Percentiles rank a stretch among this genome's conserved stretches.
Evolutionary conservation across 2,888 invertebrate genomes (phyloP).

Genomic region (Clusia tigrina): DNA sequence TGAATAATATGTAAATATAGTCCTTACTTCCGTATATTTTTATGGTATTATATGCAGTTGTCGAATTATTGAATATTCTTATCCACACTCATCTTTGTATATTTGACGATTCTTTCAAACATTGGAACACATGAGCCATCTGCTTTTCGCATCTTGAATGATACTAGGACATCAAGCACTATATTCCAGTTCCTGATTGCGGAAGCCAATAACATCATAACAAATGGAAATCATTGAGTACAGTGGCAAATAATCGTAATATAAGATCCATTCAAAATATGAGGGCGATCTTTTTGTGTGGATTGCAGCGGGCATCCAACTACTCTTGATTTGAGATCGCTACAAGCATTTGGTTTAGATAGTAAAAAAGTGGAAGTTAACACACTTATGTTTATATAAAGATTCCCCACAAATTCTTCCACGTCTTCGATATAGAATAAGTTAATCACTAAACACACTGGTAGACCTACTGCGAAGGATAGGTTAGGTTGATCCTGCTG

Average conservation of each 20-base stretch:
- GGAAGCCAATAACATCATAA: slow-evolving; percentile 31
- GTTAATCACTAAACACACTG: slow-evolving; percentile 22
- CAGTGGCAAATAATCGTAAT: slow-evolving; percentile 28
- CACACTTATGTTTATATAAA: slow-evolving; percentile 36
- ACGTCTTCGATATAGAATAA: slow-evolving; percentile 25
- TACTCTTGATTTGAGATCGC: slow-evolving; percentile 22
- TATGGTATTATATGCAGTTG: slow-evolving; percentile 40
- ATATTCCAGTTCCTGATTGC: slow-evolving; percentile 30
- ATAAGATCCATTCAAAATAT: slow-evolving; percentile 26
- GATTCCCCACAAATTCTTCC: slow-evolving; percentile 31
- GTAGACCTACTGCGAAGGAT: no score
- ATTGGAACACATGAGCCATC: slow-evolving; percentile 34
- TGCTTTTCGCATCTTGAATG: slow-evolving; percentile 22
- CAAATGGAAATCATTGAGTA: slow-evolving; percentile 30
- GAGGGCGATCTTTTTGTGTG: slow-evolving; percentile 29
- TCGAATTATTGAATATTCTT: slow-evolving; percentile 39
- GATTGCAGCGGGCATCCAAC: slow-evolving; percentile 36
- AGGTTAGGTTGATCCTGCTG: no score
- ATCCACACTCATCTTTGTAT: not conserved
- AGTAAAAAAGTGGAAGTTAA: slow-evolving; percentile 24
- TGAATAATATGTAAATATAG: no score
- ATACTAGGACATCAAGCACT: slow-evolving; percentile 39
- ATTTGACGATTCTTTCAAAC: slow-evolving; percentile 38
- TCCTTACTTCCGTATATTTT: slow-evolving; percentile 40
- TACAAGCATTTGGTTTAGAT: slow-evolving; percentile 13